A percentile compares a stretch with the other conserved stretches of the same genome.
Evolutionary conservation across 2,888 invertebrate species (phyloP).

Genomic region (Trilocha varians): DNA sequence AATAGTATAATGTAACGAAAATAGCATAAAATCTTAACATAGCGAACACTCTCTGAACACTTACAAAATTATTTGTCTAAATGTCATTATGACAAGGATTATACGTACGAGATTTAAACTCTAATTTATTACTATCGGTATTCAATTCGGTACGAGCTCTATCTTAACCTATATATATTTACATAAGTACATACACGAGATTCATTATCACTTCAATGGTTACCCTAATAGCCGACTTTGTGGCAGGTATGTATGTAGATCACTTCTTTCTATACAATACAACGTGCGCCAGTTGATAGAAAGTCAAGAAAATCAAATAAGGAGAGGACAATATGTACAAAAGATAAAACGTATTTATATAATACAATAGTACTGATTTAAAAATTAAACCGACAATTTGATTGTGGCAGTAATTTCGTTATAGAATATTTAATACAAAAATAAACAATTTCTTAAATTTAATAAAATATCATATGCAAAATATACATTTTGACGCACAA

Average conservation of each 20-base stretch:
- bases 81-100: conserved; percentile 47
- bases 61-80: conserved; percentile 40
- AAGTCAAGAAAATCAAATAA: too few relatives aligned
- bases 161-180: conserved; percentile 48
- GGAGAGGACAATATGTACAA: too few relatives aligned
- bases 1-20: conserved; percentile 45
- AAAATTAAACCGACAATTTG: background rate
- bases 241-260: conserved; percentile 23
- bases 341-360: too few relatives aligned
- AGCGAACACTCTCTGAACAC: conserved; percentile 66
- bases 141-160: conserved; percentile 57
- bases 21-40: conserved; percentile 39
- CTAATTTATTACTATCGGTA: conserved; percentile 54
- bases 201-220: conserved; percentile 52
- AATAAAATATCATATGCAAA: too few relatives aligned
- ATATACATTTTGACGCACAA: conserved; percentile 1
- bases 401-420: background rate
- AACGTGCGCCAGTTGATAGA: conserved; percentile 5
- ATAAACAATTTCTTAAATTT: too few relatives aligned
- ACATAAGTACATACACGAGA: conserved; percentile 50
- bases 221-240: conserved; percentile 46
- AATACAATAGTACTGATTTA: background rate
- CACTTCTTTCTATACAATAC: conserved; percentile 4
- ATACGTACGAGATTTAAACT: conserved; percentile 22
- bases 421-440: too few relatives aligned